Evolutionary conservation across 2,113 vertebrate genomes (phyloP).

Genomic region (Takifugu bimaculatus): DNA sequence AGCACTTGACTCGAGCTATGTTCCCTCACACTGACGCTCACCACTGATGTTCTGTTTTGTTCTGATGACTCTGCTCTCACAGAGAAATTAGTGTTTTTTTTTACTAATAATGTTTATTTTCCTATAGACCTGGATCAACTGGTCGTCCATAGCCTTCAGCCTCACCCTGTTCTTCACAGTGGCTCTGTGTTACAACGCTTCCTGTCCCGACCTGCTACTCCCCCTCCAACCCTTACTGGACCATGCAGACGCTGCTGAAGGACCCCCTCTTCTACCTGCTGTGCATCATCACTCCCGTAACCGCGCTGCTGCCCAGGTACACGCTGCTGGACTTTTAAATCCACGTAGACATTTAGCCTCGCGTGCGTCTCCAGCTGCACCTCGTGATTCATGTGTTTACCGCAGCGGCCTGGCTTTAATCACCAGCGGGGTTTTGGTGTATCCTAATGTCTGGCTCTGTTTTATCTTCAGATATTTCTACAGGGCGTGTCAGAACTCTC

Average conservation of each 20-base stretch:
- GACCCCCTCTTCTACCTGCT: conserved; percentile 90
- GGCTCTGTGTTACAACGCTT: conserved; percentile 87
- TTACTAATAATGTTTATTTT: background rate
- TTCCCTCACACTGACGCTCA: no score
- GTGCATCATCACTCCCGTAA: conserved; percentile 82
- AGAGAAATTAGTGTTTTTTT: background rate
- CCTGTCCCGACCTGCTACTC: conserved; percentile 88
- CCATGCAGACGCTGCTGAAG: conserved; percentile 85
- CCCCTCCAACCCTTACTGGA: conserved; percentile 96
- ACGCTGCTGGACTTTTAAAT: background rate
- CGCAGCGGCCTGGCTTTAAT: background rate
- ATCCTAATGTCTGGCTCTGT: conserved; percentile 28
- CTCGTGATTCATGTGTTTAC: conserved; percentile 47
- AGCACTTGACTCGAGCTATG: no score
- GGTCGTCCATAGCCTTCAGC: conserved; percentile 87
- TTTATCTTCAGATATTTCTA: conserved; percentile 83
- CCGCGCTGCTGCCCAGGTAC: conserved; percentile 91
- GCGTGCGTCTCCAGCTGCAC: conserved; percentile 1
- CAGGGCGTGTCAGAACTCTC: conserved; percentile 85
- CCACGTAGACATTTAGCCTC: no score
- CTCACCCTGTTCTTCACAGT: conserved; percentile 85
- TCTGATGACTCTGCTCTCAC: no score
- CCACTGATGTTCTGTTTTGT: no score
- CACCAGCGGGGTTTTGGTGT: background rate
- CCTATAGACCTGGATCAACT: conserved; percentile 93